Evolutionary conservation across 1,140 invertebrate species (phyloP), one percentile per base, ranked within the genome.

Genomic region (Neodiprion fabricii): DNA sequence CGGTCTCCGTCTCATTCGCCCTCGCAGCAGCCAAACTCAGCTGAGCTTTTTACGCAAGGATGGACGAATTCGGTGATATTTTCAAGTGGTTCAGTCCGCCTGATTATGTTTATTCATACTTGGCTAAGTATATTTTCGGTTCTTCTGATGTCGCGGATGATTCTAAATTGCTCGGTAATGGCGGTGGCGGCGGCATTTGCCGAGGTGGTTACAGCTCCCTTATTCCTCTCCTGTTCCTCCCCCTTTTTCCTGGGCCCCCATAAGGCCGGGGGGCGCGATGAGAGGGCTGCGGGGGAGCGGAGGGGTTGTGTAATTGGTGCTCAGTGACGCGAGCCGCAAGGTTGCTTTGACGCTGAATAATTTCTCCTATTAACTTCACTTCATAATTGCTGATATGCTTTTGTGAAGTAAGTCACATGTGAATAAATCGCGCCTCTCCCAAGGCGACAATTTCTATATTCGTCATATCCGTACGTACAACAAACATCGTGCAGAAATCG

Each of bases 51-150:
- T 77, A 75, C 72, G 77, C 77, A 81, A 84, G 75, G 28, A 67
- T 78, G 77, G 77, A 23, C 73, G 77, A 79, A 79, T 78, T 81
- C 74, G 74, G 70, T 73, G 74, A 79, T 78, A 79, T 77, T 74
- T 77, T 80, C 71, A 79, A 83, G 79, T 80, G 79, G 78, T 83
- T 76, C 73, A 82, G 79, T 76, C 75, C 76, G 77, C 70, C 75
- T 83, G 78, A 85, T 84, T 84, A 80, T 83, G 82, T 84, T 85
- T 81, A 81, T 84, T 82, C 81, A 79, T 78, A 71, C 70, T 71
- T 67, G 75, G 74, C 76, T 83, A 83, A 80, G 77, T 81, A 79
- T 80, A 80, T 83, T 84, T 85, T 80, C 73, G 74, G 73, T 84
- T 84, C 81, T 84, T 85, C 83, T 81, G 81, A 83, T 81, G 80